Conservation (phyloP, 2,797 vertebrate species). For the Eupleurogrammus muticus region DNA sequence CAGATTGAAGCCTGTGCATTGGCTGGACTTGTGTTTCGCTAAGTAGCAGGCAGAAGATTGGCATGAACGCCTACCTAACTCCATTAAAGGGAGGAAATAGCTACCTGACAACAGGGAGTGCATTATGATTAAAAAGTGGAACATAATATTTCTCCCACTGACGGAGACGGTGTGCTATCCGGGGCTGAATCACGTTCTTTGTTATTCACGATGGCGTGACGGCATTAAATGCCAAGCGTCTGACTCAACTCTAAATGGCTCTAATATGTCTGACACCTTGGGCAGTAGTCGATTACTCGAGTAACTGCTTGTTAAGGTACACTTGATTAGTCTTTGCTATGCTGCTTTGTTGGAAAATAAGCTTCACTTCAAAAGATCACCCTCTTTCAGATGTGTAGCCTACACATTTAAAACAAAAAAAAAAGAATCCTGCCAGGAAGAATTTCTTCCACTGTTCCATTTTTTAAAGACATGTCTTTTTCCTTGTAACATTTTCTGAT, state of each 20-base stretch:
- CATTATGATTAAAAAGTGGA: not conserved
- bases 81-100: not conserved
- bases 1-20: not conserved
- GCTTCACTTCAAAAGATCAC: not conserved
- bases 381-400: not conserved
- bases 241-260: not conserved
- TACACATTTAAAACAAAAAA: not conserved
- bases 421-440: not conserved
- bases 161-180: not conserved
- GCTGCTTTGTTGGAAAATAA: not conserved
- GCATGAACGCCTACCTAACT: not conserved
- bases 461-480: constrained; percentile 1
- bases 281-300: not conserved
- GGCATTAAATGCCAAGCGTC: not conserved
- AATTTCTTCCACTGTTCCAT: not conserved
- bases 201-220: not conserved
- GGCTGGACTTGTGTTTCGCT: not conserved
- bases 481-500: not conserved
- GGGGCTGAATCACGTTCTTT: not conserved
- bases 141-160: not conserved
- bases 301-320: not conserved
- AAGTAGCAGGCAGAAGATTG: not conserved
- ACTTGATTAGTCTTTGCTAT: no score
- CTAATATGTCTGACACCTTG: not conserved
- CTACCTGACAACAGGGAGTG: not conserved